phyloP scores from a whole-genome alignment of 2,113 vertebrate genomes.

The Gnathonemus longibarbis region DNA sequence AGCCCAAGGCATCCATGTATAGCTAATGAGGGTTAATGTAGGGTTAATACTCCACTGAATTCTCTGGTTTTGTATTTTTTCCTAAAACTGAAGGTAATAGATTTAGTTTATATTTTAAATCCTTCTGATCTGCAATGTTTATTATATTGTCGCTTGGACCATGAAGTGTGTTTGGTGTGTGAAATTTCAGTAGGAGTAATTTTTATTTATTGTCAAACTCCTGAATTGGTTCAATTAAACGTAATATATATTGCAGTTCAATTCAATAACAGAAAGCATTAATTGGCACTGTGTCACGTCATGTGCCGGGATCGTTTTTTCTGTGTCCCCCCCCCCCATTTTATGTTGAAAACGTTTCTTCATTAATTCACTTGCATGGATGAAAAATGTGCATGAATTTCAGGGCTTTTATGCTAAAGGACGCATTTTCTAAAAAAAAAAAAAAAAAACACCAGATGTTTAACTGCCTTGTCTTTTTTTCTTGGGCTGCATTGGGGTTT shows the following conservation, averaged over 20 bases:
- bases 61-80: neutral
- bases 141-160: neutral
- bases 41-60: neutral
- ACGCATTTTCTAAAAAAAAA: neutral
- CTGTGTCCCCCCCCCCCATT: too few species aligned
- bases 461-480: neutral
- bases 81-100: neutral
- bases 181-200: neutral
- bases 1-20: neutral
- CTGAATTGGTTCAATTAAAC: neutral
- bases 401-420: neutral
- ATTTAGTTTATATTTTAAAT: neutral
- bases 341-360: neutral
- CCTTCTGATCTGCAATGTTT: neutral
- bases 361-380: neutral
- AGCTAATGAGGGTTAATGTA: neutral
- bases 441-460: neutral
- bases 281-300: neutral
- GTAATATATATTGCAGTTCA: neutral
- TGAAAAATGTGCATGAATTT: neutral
- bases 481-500: neutral
- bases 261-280: neutral
- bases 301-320: neutral
- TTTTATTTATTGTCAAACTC: neutral
- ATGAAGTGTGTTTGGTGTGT: neutral